Conservation (phyloP, 2,797 vertebrate species). For the Cygnus olor region DNA sequence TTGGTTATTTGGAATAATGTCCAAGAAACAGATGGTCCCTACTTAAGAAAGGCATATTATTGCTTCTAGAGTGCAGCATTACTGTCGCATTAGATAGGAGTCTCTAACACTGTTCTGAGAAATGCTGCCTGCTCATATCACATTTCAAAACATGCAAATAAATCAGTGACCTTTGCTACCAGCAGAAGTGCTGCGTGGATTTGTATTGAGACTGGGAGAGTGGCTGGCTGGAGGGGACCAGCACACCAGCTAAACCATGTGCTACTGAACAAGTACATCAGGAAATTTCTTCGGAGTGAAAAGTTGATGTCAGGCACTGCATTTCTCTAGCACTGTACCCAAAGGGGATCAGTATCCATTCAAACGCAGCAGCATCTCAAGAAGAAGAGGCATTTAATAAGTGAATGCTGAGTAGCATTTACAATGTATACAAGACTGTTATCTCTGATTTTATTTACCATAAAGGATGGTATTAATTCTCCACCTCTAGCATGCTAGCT, state of each 20-base stretch:
- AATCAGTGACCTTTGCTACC: background rate
- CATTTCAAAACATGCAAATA: conserved; percentile 6
- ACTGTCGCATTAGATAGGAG: background rate
- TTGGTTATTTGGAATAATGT: background rate
- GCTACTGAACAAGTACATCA: background rate
- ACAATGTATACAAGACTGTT: background rate
- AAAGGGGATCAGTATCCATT: background rate
- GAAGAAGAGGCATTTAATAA: background rate
- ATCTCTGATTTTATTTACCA: background rate
- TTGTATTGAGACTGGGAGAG: fast-evolving
- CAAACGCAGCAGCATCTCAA: background rate
- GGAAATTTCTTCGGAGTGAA: background rate
- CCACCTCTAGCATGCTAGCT: background rate
- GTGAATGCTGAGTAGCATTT: background rate
- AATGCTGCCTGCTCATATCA: background rate
- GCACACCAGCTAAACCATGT: background rate
- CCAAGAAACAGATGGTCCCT: background rate
- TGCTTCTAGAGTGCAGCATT: background rate
- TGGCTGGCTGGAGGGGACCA: background rate
- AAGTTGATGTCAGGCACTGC: background rate
- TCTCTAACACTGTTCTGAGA: background rate
- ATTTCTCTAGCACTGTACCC: background rate
- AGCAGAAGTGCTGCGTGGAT: background rate
- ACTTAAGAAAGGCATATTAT: background rate
- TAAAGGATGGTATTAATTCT: background rate